Evolutionary conservation across 1,140 invertebrate species (phyloP), one percentile per base, ranked within the genome.

Genomic region (Atta texana): DNA sequence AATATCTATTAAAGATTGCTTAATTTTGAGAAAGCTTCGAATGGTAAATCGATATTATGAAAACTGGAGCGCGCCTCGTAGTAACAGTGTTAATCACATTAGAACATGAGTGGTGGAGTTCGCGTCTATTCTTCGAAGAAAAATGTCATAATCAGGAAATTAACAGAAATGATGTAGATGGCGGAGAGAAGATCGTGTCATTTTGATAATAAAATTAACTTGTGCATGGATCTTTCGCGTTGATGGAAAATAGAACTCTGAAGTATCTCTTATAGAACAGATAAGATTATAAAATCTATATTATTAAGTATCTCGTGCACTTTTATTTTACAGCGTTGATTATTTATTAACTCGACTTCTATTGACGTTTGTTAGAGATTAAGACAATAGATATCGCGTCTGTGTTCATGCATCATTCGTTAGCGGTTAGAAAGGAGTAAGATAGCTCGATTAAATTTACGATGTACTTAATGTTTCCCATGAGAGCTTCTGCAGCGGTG

Each of bases 131-230:
- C 61, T 68, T 53, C 1, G 28, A 49, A 53, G 61, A 53, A 68
- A 80, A 80, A 68, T 80, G 21, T 80, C 61, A 53, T 80, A 68
- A 66, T 80, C 61, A 53, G 61, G 8, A 53, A 80, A 80, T 68
- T 66, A 80, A 66, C 61, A 21, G 76, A 6, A 51, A 53, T 68
- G 28, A 68, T 68, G 53, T 53, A 53, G 28, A 53, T n/a, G 61
- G 44, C 28, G 24, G 18, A 49, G 24, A 49, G 21, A 49, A 21
- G 8, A 24, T 28, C 14, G 6, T 12, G 39, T 78, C 18, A 18
- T 49, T 21, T n/a, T n/a, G 1, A 24, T 68, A 80, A 80, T 53
- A 68, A 66, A 68, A 66, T 80, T 68, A 68, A 34, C 7, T 53
- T 2, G 57, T 16, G 16, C 44, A 18, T 51, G 61, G 31, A 78